These are phyloP conservation scores for Vollenhovia emeryi DNA, from an alignment of 1,140 invertebrate genomes.

Conservation along the genomic window DNA sequence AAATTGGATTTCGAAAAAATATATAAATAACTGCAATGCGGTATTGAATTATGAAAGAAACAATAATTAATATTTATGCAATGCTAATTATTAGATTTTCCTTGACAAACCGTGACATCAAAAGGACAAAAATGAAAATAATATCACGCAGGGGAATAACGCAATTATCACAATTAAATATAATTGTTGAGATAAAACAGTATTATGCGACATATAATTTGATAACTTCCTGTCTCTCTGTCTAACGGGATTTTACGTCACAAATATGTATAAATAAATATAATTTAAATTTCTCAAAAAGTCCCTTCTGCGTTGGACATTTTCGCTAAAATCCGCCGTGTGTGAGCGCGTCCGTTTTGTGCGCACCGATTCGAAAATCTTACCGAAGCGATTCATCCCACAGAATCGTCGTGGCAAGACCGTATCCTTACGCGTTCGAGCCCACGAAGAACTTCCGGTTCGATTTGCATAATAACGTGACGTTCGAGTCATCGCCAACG, in stretches of 20 bases:
- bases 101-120: constrained; percentile 27
- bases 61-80: constrained; percentile 30
- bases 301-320: background rate
- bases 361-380: constrained; percentile 25
- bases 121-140: constrained; percentile 39
- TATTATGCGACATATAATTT: constrained; percentile 29
- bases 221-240: constrained; percentile 8
- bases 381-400: background rate
- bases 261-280: constrained; percentile 9
- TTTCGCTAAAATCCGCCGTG: background rate
- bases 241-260: background rate
- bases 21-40: constrained; percentile 12
- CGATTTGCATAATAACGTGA: constrained; percentile 70
- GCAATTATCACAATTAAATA: constrained; percentile 38
- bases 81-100: constrained; percentile 36
- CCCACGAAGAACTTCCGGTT: constrained; percentile 61
- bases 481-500: background rate
- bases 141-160: constrained; percentile 13
- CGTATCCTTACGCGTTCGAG: constrained; percentile 16
- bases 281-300: constrained; percentile 1
- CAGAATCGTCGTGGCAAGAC: constrained; percentile 19
- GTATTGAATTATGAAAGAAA: constrained; percentile 43
- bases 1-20: constrained; percentile 23
- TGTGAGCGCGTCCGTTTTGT: too few relatives aligned
- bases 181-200: constrained; percentile 37